Base-by-base conservation (phyloP, 2,888 invertebrate species). In the Caenorhabditis sp. region DNA sequence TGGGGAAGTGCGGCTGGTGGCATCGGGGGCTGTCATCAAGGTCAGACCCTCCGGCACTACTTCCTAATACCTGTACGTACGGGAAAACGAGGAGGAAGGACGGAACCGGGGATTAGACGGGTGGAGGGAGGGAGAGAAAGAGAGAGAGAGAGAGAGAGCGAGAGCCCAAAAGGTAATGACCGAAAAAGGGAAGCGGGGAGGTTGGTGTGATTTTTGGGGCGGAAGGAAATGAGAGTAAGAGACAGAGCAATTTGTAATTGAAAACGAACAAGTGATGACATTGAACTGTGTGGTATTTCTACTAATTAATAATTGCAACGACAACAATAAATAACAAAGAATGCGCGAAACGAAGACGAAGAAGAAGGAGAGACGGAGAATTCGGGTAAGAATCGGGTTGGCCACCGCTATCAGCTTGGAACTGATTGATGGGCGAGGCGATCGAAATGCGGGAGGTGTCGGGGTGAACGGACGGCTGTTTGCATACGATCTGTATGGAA, bases 291-390 rank as follows among this genome's bases (percentile, higher is more conserved):
- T 41, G 39, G 58, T 32, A 6, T 9, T 30, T 17, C 32, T 24
- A 70, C 53, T 70, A 70, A 70, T 70, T 70, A 70, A 70, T 70
- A 70, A 70, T 58, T 70, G 50, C 41, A 59, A 68, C 35, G 39
- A 53, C 45, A 70, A 70, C 35, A 59, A 48, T 32, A 55, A 48
- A 53, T 46, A 58, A 66, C 55, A 66, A 50, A 50, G 56, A 68
- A 68, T 68, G 68, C 68, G 70, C 59, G 59, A 70, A 70, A 45
- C 3, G 26, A 52, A 39, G 2, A 61, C n/a, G 22, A 52, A 24
- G 41, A 17, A 55, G 24, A 46, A 27, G 37, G 41, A 22, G 53
- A 52, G 37, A 53, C 17, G 59, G 32, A 56, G 52, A 15, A 55
- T 13, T 30, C 48, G 68, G n/a, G 50, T 66, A 58, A 39, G 37